Evolutionary conservation across 53 echinoderm and acorn worm genomes (phyloP).

Genomic region (Paracentrotus lividus): DNA sequence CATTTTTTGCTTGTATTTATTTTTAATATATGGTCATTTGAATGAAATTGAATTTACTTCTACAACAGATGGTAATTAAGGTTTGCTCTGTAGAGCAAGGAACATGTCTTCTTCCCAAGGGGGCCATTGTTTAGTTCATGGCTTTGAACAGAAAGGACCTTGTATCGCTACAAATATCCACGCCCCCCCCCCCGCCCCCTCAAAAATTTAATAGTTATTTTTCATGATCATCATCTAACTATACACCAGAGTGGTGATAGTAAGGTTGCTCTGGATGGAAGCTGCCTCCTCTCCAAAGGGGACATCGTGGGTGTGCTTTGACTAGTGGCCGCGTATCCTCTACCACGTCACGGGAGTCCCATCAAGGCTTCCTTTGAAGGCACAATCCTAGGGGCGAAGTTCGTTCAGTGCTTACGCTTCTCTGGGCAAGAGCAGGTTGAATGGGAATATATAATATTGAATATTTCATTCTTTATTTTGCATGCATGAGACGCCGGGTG

Average conservation of each 20-base stretch:
- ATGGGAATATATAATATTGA: too few relatives aligned
- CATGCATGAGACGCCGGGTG: too few relatives aligned
- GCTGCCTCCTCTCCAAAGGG: slow-evolving; percentile 83
- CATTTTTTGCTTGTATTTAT: too few relatives aligned
- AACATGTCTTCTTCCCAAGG: too few relatives aligned
- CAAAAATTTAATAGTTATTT: background rate
- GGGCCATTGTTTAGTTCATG: background rate
- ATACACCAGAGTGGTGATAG: slow-evolving; percentile 78
- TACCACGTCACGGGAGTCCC: slow-evolving; percentile 98
- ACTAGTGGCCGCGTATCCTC: slow-evolving; percentile 91
- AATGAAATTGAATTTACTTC: too few relatives aligned
- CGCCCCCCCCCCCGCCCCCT: too few relatives aligned
- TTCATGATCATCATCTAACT: background rate
- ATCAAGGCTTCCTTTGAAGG: slow-evolving; percentile 96
- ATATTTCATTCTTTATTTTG: too few relatives aligned
- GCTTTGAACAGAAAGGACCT: too few relatives aligned
- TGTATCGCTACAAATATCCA: too few relatives aligned
- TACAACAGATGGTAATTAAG: too few relatives aligned
- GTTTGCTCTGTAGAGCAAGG: too few relatives aligned
- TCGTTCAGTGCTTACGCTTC: slow-evolving; percentile 90
- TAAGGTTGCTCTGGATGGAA: slow-evolving; percentile 83
- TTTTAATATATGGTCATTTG: too few relatives aligned
- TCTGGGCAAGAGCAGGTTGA: slow-evolving; percentile 91
- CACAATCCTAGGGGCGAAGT: slow-evolving; percentile 90
- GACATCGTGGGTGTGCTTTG: slow-evolving; percentile 98